A percentile compares a stretch with the other conserved stretches of the same genome.
Conservation (phyloP, 2,797 vertebrate species). For the Karalla daura region DNA sequence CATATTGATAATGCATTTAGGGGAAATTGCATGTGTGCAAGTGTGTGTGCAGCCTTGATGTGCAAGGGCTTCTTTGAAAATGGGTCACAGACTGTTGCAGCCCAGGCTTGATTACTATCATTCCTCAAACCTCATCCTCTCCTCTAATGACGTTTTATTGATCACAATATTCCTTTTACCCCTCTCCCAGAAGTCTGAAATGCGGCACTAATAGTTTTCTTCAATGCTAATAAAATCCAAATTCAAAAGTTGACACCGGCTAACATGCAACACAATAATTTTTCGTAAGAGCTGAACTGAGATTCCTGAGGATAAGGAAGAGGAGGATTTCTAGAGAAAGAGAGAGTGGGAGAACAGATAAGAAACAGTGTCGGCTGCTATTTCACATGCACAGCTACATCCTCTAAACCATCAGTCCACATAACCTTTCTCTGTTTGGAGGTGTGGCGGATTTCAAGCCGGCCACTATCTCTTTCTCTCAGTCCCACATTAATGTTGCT, state of each 20-base stretch:
- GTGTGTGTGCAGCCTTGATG: background rate
- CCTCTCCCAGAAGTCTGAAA: slow-evolving; percentile 4
- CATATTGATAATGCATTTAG: slow-evolving; percentile 2
- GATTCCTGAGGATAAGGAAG: no score
- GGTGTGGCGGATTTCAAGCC: slow-evolving; percentile 36
- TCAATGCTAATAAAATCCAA: slow-evolving; percentile 11
- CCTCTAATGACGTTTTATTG: slow-evolving; percentile 14
- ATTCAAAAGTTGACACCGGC: slow-evolving; percentile 6
- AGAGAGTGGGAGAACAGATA: slow-evolving; percentile 11
- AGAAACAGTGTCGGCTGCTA: slow-evolving; percentile 9
- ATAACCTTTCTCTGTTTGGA: slow-evolving; percentile 45
- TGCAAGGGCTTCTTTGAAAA: slow-evolving; percentile 37
- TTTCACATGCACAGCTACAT: slow-evolving; percentile 55
- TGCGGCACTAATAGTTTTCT: background rate
- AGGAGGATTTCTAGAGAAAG: slow-evolving; percentile 5
- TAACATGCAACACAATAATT: slow-evolving; percentile 12
- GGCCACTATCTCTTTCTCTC: slow-evolving; percentile 26
- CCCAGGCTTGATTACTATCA: slow-evolving; percentile 13
- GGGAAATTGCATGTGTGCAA: background rate
- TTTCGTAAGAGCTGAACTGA: slow-evolving; percentile 3
- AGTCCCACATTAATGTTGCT: slow-evolving; percentile 51
- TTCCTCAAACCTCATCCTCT: slow-evolving; percentile 16
- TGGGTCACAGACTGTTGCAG: slow-evolving; percentile 15
- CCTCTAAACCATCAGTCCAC: slow-evolving; percentile 33
- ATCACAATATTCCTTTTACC: slow-evolving; percentile 3